Conservation (phyloP, 2,888 invertebrate species). For the Lasioglossum villosulum region DNA sequence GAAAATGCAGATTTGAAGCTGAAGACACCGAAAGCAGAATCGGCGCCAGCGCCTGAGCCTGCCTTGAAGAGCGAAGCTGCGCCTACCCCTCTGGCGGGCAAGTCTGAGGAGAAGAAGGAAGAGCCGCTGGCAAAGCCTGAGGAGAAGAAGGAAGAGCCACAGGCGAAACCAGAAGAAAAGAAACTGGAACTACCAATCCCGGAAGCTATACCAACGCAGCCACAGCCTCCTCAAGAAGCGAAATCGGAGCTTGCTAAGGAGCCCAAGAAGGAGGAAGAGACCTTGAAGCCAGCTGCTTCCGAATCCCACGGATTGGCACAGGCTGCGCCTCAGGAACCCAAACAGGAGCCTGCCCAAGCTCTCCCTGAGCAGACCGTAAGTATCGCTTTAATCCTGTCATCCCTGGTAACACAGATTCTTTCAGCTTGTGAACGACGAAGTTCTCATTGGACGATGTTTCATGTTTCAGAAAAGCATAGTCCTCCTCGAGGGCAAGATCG, state of each 20-base stretch:
- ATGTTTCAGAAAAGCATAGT: constrained; percentile 53
- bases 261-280: constrained; percentile 71
- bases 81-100: constrained; percentile 34
- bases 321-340: constrained; percentile 65
- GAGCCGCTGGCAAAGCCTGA: constrained; percentile 53
- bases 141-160: constrained; percentile 60
- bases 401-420: not conserved
- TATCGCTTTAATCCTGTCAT: not conserved
- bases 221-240: constrained; percentile 50
- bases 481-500: constrained; percentile 65
- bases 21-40: constrained; percentile 49
- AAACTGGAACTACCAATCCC: constrained; percentile 45
- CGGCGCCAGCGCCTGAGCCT: constrained; percentile 6
- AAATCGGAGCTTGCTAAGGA: constrained; percentile 39
- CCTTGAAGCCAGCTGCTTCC: constrained; percentile 66
- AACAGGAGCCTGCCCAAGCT: constrained; percentile 53
- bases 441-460: not conserved
- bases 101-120: constrained; percentile 60
- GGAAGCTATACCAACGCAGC: constrained; percentile 21
- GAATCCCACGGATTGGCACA: constrained; percentile 69
- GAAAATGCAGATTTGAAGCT: constrained; percentile 46
- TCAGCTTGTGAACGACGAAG: not conserved
- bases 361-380: constrained; percentile 62
- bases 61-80: constrained; percentile 43
- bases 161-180: constrained; percentile 61